Percentiles rank a stretch among this genome's conserved stretches.
Evolutionary conservation across 1,140 invertebrate genomes (phyloP).

Genomic region (Amyelois transitella): DNA sequence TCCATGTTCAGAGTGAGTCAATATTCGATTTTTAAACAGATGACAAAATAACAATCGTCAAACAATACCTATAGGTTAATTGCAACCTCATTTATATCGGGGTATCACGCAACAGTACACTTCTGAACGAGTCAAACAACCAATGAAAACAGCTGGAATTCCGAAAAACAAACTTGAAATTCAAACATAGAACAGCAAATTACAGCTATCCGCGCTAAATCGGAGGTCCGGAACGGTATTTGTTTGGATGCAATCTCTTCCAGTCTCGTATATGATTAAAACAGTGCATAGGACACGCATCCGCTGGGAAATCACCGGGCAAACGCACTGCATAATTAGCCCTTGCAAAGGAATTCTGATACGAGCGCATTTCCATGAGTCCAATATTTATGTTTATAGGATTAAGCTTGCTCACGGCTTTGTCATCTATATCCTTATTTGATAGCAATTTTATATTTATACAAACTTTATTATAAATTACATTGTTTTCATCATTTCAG

Average conservation of each 20-base stretch:
- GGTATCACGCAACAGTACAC: neutral
- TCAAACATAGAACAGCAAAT: conserved; percentile 49
- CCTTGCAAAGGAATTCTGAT: conserved; percentile 25
- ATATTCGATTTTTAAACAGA: no score
- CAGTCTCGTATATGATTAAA: conserved; percentile 65
- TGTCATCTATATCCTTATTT: neutral
- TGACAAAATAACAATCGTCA: no score
- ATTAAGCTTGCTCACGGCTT: neutral
- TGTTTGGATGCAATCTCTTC: conserved; percentile 66
- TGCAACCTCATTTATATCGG: no score
- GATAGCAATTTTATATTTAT: no score
- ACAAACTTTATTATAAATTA: no score
- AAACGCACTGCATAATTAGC: conserved; percentile 67
- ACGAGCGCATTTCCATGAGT: conserved; percentile 12
- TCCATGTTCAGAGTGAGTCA: no score
- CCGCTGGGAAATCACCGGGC: conserved; percentile 65
- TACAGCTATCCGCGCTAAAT: conserved; percentile 46
- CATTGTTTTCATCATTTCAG: no score
- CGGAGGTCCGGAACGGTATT: conserved; percentile 37
- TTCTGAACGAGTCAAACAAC: neutral
- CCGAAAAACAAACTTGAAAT: conserved; percentile 40
- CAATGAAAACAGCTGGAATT: neutral
- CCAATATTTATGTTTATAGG: neutral
- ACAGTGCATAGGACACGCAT: conserved; percentile 54
- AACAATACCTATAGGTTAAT: no score